Percentiles rank a stretch among this genome's conserved stretches.
phyloP scores from a whole-genome alignment of 1,140 invertebrate species.

The Anadara kagoshimensis region DNA sequence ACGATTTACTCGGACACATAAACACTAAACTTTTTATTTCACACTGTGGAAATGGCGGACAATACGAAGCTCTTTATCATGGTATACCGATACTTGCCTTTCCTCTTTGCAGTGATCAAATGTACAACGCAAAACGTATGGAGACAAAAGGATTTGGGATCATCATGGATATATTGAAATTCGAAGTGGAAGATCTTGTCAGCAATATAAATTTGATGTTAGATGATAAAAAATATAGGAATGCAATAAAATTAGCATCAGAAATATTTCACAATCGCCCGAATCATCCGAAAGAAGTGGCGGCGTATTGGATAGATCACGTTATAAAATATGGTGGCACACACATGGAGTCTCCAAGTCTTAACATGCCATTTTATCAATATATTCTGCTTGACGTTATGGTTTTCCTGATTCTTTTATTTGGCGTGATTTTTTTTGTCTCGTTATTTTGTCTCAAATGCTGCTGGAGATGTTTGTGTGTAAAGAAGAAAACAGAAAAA shows the following conservation, averaged over 20 bases:
- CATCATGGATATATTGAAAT: constrained; percentile 26
- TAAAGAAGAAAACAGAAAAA: no score
- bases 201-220: constrained; percentile 41
- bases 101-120: constrained; percentile 83
- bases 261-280: constrained; percentile 47
- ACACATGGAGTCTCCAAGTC: constrained; percentile 46
- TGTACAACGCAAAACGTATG: constrained; percentile 67
- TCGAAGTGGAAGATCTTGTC: constrained; percentile 25
- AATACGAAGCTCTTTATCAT: constrained; percentile 54
- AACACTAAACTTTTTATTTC: constrained; percentile 54
- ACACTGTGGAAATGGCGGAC: constrained; percentile 53
- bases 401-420: no score
- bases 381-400: constrained; percentile 49
- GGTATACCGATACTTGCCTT: constrained; percentile 76
- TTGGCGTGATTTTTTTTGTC: not conserved
- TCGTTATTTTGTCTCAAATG: not conserved
- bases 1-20: constrained; percentile 76
- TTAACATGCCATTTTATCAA: constrained; percentile 52
- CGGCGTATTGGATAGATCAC: constrained; percentile 56
- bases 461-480: no score
- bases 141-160: constrained; percentile 40
- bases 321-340: constrained; percentile 57
- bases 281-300: constrained; percentile 42
- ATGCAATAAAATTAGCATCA: constrained; percentile 50
- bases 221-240: constrained; percentile 41